Base-by-base conservation (phyloP, 2,113 vertebrate genomes). In the Gymnorhina tibicen region DNA sequence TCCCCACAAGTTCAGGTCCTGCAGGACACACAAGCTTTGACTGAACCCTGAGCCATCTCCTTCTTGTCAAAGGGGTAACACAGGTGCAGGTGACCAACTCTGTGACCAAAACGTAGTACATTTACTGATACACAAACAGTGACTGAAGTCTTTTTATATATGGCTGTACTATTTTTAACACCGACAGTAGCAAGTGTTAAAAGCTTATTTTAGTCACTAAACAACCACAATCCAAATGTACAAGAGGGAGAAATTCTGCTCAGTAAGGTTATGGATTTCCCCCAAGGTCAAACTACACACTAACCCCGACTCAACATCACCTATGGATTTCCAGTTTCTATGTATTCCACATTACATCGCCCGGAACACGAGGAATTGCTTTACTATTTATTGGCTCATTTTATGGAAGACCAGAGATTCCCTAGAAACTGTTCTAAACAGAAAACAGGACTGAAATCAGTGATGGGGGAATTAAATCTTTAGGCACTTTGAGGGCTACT, bases 401-500 rank as follows among this genome's bases (percentile, higher is more conserved):
- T 75, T 80, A 97, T 95, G 97, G 97, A 98, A 98, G 97, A 98
- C 97, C 95, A 97, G 75, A 81, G 81, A 97, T 97, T 97, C 95
- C 59, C 93, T 91, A 97, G 91, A 74, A 95, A 95, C 86, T 79
- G 94, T 94, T 96, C 93, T 84, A 70, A 97, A 95, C 66, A 92
- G 93, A 94, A 96, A 97, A 85, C 69, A 90, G 81, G 77, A 96
- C 97, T 96, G 96, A 92, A 96, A 95, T 95, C 75, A 90, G 87
- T 13, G 75, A 80, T 33, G 90, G 92, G 96, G 95, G 92, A 96
- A 96, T 87, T 50, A 92, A 95, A 97, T 93, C 81, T 96, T 97
- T 55, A 98, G 98, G 98, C 98, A 98, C 98, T 98, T 98, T 91
- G 92, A 98, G 96, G 97, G 97, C 85, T 95, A 91, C 81, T 94